phyloP scores from a whole-genome alignment of 2,797 vertebrate genomes.

The Diceros bicornis region DNA sequence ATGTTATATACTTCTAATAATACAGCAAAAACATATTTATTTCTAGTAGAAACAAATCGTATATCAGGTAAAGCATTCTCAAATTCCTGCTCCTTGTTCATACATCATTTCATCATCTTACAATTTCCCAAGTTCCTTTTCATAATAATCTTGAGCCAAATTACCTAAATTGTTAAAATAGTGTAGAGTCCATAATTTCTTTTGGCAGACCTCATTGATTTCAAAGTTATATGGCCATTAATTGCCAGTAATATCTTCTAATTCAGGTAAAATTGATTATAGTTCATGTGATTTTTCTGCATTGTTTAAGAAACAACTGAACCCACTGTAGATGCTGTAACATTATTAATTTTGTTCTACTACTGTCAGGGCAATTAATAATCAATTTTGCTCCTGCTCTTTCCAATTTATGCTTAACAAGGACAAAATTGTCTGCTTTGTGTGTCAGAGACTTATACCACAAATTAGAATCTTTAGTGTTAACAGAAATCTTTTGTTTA shows the following conservation, averaged over 20 bases:
- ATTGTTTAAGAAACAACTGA: constrained; percentile 76
- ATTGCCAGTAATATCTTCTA: constrained; percentile 80
- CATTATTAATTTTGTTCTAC: constrained; percentile 83
- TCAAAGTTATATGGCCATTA: constrained; percentile 80
- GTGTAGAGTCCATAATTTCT: constrained; percentile 68
- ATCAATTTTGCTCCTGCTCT: constrained; percentile 80
- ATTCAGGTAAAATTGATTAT: constrained; percentile 79
- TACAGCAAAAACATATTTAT: background rate
- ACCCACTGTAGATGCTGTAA: constrained; percentile 54
- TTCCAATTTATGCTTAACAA: constrained; percentile 79
- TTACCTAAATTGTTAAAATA: constrained; percentile 72
- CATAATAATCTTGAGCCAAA: constrained; percentile 52
- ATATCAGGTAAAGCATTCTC: background rate
- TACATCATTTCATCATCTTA: constrained; percentile 43
- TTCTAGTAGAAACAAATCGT: background rate
- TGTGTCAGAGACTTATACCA: constrained; percentile 66
- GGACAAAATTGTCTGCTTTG: constrained; percentile 73
- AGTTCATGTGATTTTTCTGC: constrained; percentile 74
- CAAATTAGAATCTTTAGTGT: constrained; percentile 75
- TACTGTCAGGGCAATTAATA: constrained; percentile 84
- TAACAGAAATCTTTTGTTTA: constrained; percentile 74
- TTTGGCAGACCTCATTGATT: constrained; percentile 82
- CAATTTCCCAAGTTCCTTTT: background rate
- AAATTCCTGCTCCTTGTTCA: background rate
- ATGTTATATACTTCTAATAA: background rate